A percentile compares a stretch with the other conserved stretches of the same genome.
Evolutionary conservation across 2,797 vertebrate genomes (phyloP).

Genomic region (Siniperca scherzeri): DNA sequence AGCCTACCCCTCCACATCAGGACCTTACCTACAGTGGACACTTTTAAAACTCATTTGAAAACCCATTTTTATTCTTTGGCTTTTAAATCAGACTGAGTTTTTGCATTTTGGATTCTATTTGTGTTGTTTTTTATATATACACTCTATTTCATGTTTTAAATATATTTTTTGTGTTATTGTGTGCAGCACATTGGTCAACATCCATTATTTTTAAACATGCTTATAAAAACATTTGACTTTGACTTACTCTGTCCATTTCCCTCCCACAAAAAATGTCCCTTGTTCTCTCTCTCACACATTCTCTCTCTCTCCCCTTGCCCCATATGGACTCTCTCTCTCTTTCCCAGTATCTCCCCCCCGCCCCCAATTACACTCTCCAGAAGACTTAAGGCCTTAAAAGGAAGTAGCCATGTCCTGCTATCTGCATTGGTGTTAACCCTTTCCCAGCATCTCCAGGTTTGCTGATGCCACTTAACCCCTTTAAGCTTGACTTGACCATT

Average conservation of each 20-base stretch:
- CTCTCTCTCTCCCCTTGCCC: slow-evolving; percentile 25
- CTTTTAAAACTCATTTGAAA: no score
- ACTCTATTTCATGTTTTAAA: no score
- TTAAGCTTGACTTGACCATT: slow-evolving; percentile 11
- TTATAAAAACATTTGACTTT: no score
- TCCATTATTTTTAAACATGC: no score
- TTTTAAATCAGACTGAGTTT: no score
- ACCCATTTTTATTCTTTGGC: no score
- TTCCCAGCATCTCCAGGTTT: slow-evolving; percentile 49
- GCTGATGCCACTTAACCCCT: slow-evolving; percentile 35
- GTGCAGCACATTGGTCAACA: no score
- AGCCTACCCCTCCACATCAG: no score
- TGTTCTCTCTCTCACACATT: slow-evolving; percentile 6
- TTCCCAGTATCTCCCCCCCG: slow-evolving; percentile 52
- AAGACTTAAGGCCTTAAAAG: slow-evolving; percentile 84
- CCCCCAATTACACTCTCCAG: slow-evolving; percentile 54
- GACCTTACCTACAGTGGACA: no score
- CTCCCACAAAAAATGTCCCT: slow-evolving; percentile 47
- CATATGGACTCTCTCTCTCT: slow-evolving; percentile 52
- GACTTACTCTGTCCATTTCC: slow-evolving; percentile 32
- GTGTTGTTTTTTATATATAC: no score
- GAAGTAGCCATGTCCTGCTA: slow-evolving; percentile 73
- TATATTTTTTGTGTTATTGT: no score
- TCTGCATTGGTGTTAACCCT: slow-evolving; percentile 74
- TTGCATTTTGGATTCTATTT: no score